Base-by-base conservation (phyloP, 2,797 vertebrate species). In the Sebastes oblongus region DNA sequence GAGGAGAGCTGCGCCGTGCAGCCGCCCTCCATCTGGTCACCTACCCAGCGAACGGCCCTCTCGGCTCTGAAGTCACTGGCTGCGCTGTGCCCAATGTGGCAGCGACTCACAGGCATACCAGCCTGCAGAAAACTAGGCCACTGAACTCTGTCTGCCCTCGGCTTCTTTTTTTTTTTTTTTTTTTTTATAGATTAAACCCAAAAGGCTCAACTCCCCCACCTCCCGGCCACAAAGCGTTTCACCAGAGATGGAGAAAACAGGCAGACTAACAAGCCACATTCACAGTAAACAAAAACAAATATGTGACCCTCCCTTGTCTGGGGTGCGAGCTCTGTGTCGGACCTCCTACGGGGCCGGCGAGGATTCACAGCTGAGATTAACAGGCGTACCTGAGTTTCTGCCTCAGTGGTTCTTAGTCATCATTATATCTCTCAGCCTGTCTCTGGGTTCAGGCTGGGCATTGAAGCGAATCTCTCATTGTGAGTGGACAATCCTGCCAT, bases 141-240 rank as follows among this genome's bases (percentile, higher is more conserved):
- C 88, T 93, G 92, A 93, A 93, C 91, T 93, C 91, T 83, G 77
- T 72, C 84, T 89, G 87, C 83, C 87, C 92, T 83, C 80, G 76
- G 74, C 32, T 83, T 81, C 71, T 65, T 56, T 64, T 73, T 81
- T 80, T 65, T 56, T 64, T 73, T 81, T 80, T 75, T 80, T 65
- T 56, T 64, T 73, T 81, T 80, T 75, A 83, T 74, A 91, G 89
- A 90, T 91, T 81, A 87, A 88, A 87, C 75, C 81, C 75, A 78
- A 87, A 90, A 88, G 75, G 75, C 84, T 87, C 81, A 73, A 74
- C 78, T 72, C 77, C 76, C 54, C 87, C 81, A 78, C 76, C 81
- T 82, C 69, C 84, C 30, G 29, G 83, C 80, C 70, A 78, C 86
- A 87, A 89, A 86, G 73, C 66, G 46, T 88, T 88, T 81, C 52